phyloP scores from a whole-genome alignment of 2,797 vertebrate genomes.

The Sparus aurata region DNA sequence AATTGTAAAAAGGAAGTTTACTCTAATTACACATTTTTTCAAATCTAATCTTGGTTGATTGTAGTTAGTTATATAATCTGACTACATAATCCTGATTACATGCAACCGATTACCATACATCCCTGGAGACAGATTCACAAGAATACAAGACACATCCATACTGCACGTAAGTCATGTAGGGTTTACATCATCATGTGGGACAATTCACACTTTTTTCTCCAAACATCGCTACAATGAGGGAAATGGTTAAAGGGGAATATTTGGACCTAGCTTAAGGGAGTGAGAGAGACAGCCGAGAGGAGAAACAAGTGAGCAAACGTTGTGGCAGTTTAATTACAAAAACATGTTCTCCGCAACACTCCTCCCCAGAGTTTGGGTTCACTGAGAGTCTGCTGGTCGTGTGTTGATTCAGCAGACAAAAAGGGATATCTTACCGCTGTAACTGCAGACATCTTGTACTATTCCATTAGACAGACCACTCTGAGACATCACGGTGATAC shows the following conservation, averaged over 20 bases:
- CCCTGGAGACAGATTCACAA: not conserved
- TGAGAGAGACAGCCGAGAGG: slow-evolving; percentile 6
- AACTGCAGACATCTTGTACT: slow-evolving; percentile 4
- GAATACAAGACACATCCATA: not conserved
- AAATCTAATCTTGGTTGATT: no score
- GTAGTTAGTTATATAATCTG: no score
- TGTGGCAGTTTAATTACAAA: slow-evolving; percentile 44
- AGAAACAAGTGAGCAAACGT: slow-evolving; percentile 20
- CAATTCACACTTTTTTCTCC: slow-evolving; percentile 6
- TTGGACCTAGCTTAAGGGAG: slow-evolving; percentile 1
- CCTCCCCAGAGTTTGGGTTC: slow-evolving; percentile 31
- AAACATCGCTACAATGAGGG: slow-evolving; percentile 21
- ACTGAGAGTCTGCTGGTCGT: slow-evolving; percentile 37
- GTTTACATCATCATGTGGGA: slow-evolving; percentile 5
- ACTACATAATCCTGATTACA: no score
- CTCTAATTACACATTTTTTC: no score
- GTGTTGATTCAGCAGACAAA: slow-evolving; percentile 25
- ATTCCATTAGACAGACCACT: slow-evolving; percentile 20
- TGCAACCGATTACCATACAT: no score
- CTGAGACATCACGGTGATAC: not conserved
- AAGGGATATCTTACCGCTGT: slow-evolving; percentile 10
- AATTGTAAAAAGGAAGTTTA: no score
- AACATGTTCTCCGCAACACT: slow-evolving; percentile 32
- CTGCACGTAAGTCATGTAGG: slow-evolving; percentile 13
- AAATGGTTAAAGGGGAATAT: slow-evolving; percentile 14